Base-by-base conservation (phyloP, 1,140 invertebrate species). In the Laodelphax striatellus region DNA sequence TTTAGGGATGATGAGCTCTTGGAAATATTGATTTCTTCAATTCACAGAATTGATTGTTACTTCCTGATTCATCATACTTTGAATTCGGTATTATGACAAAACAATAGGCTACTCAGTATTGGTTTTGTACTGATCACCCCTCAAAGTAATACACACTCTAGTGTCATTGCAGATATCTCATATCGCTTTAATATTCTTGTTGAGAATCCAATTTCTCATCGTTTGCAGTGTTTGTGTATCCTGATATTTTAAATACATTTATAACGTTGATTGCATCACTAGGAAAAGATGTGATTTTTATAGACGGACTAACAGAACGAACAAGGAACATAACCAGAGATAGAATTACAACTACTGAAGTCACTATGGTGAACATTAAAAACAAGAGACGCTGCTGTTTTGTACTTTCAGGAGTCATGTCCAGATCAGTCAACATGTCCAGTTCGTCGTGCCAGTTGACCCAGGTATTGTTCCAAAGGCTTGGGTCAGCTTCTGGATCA, bases 401-500 rank as follows among this genome's bases (percentile, higher is more conserved):
- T 11, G 21, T 50, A 17, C 5, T 50, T 22, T 50, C 46, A 50
- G 46, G 14, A 19, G 46, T 50, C 5, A 50, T 50, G 16, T 50
- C 46, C 9, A 50, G 16, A 17, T 19, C 16, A 5, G 38, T 43
- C n/a, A 17, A 4, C 21, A 41, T 46, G 13, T 60, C 31, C 6
- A 54, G 34, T 21, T 52, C 44, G 21, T 60, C 59, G 17, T 44
- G 28, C 81, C 81, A 84, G 57, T 69, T 77, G 5, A 71, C 72
- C 80, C 80, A 83, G 0, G 76, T 77, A n/a, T 74, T 69, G 44
- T 79, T 76, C 71, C 74, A 80, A 17, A 73, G 63, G 3, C 22
- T 62, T 2, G 85, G 85, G 73, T 85, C 72, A 1, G 78, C 78
- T 5, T 62, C 65, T 0, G 74, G 71, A 71, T 86, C 84, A 11